Percentiles rank a stretch among this genome's conserved stretches.
These are phyloP conservation scores for Prorops nasuta DNA, from an alignment of 1,140 invertebrate genomes.

Conservation along the genomic window DNA sequence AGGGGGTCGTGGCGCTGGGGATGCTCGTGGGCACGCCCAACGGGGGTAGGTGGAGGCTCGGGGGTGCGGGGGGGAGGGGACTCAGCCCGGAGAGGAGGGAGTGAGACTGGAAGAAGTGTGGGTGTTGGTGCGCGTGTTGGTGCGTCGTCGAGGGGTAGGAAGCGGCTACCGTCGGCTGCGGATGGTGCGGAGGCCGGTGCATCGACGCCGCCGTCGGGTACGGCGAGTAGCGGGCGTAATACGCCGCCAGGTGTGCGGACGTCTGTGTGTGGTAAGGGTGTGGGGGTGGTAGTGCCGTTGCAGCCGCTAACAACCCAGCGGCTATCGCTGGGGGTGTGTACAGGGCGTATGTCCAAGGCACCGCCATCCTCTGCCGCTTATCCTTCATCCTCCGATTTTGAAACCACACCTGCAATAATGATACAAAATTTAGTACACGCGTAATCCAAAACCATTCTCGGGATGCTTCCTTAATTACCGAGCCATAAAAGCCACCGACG, in stretches of 20 bases:
- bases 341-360: constrained; percentile 93
- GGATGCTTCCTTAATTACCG: no score
- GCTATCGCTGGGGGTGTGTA: constrained; percentile 91
- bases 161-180: constrained; percentile 14
- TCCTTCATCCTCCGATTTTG: constrained; percentile 99
- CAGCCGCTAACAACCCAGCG: constrained; percentile 86
- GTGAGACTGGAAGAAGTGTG: constrained; percentile 37
- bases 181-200: neutral
- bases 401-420: constrained; percentile 97
- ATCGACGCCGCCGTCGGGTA: constrained; percentile 21
- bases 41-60: constrained; percentile 29
- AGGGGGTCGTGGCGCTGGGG: constrained; percentile 13
- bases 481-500: no score
- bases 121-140: constrained; percentile 23
- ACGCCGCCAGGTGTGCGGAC: constrained; percentile 38
- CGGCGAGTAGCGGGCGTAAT: constrained; percentile 40
- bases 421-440: no score
- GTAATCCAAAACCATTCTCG: no score
- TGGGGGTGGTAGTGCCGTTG: constrained; percentile 63
- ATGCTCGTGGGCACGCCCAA: constrained; percentile 31
- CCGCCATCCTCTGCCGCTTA: constrained; percentile 89
- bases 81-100: no score
- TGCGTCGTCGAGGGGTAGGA: no score
- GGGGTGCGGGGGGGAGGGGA: constrained; percentile 3
- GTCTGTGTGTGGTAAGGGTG: constrained; percentile 50